Base-by-base conservation (phyloP, 53 echinoderm and acorn worm species). In the Temnopleurus reevesii region DNA sequence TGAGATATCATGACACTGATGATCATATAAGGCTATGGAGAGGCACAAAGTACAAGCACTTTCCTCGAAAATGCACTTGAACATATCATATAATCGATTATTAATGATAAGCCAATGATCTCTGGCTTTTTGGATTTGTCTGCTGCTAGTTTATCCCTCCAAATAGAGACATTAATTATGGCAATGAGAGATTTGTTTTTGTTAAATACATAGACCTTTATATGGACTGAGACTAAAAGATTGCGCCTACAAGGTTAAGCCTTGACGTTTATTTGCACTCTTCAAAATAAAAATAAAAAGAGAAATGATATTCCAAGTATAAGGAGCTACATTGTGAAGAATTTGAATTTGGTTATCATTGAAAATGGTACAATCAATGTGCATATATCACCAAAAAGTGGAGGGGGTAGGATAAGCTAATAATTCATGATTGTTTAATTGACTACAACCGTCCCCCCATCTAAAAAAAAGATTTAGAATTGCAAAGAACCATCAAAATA, bases 161-260 rank as follows among this genome's bases (percentile, higher is more conserved):
- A 38, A 41, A 43, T 18, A 34, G 71, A 41, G 71, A 38, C 36
- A 15, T n/a, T 41, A 71, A 71, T 71, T 13, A 19, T 8, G 3
- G 38, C 71, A 71, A n/a, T 71, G 71, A 71, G 36, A 41, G 71
- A 71, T 71, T 41, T 71, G 8, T 43, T 71, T 36, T 21, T 9
- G 26, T 0, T 58, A 12, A 26, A 8, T 41, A 63, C 34, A 7
- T 57, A 23, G 71, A 38, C 71, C 71, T 71, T 36, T 9, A 38
- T 23, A 71, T 71, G 71, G 23, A 71, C 71, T 41, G 41, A 71
- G 71, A 71, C 71, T 71, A 71, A 71, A 41, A 19, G 71, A 71
- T 71, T 41, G 41, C 0, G 9, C 21, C 4, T 23, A 30, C 71
- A 71, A 71, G 43, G 71, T n/a, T 71, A 17, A 38, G 38, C 71